These are phyloP conservation scores for Galagoides demidoff DNA, from an alignment of 2,797 vertebrate species.

Conservation along the genomic window DNA sequence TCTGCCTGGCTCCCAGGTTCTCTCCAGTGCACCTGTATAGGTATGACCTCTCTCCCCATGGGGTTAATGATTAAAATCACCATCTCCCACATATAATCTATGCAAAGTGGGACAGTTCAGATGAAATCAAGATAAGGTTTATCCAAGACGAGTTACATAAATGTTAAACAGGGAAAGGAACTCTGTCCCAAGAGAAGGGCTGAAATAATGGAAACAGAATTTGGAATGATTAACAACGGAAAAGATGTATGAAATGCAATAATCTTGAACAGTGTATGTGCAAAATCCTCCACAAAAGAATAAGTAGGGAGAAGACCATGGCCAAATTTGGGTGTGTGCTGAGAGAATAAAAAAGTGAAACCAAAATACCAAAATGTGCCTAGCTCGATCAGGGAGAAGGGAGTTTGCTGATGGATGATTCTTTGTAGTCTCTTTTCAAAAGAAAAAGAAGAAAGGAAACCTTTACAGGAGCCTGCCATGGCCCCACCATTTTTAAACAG, in stretches of 20 bases:
- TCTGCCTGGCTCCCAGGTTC: not conserved
- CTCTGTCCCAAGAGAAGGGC: not conserved
- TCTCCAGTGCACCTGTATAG: not conserved
- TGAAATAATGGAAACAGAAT: conserved; percentile 24
- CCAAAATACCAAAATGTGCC: not conserved
- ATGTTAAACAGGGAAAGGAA: not conserved
- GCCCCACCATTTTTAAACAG: not conserved
- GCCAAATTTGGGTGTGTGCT: not conserved
- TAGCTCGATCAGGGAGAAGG: not conserved
- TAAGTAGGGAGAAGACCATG: not conserved
- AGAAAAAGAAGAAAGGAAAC: not conserved
- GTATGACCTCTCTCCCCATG: not conserved
- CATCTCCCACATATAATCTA: not conserved
- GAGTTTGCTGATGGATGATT: not conserved
- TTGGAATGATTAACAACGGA: not conserved
- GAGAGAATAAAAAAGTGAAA: not conserved
- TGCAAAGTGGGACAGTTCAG: not conserved
- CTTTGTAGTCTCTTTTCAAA: not conserved
- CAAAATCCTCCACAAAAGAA: not conserved
- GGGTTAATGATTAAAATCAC: not conserved
- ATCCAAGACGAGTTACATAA: not conserved
- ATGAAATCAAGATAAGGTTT: not conserved
- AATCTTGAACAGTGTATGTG: not conserved
- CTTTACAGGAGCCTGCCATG: not conserved
- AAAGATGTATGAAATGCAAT: conserved; percentile 27